These are phyloP conservation scores for Venusia cambrica DNA, from an alignment of 2,888 invertebrate species.

Conservation along the genomic window DNA sequence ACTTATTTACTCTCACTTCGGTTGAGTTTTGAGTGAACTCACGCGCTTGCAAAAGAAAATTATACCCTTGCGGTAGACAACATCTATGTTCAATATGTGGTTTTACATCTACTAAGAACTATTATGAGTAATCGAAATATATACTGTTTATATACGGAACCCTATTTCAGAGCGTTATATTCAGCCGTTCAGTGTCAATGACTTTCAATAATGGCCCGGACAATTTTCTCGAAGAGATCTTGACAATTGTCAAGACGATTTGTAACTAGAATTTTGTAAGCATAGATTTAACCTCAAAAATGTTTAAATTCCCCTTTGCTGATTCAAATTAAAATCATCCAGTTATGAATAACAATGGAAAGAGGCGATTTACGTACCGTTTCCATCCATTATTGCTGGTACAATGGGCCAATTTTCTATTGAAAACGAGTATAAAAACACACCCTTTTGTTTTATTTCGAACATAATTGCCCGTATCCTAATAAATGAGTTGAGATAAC, in stretches of 20 bases:
- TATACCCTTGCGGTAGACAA: too few relatives aligned
- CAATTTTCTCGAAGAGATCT: too few relatives aligned
- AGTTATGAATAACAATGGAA: slow-evolving; percentile 11
- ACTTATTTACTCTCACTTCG: too few relatives aligned
- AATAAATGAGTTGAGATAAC: slow-evolving; percentile 2
- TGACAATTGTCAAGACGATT: neutral
- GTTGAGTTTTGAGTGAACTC: too few relatives aligned
- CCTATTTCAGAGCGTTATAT: too few relatives aligned
- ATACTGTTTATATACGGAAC: too few relatives aligned
- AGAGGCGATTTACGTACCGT: slow-evolving; percentile 10
- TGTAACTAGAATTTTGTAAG: neutral
- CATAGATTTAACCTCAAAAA: slow-evolving; percentile 2
- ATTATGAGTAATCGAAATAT: too few relatives aligned
- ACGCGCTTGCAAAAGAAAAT: too few relatives aligned
- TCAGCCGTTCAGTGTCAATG: too few relatives aligned
- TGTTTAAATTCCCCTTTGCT: slow-evolving; percentile 1
- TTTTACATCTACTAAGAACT: too few relatives aligned
- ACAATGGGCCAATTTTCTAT: slow-evolving; percentile 36
- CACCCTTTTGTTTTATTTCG: slow-evolving; percentile 10
- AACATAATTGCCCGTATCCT: slow-evolving; percentile 9
- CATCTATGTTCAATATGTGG: too few relatives aligned
- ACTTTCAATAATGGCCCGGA: too few relatives aligned
- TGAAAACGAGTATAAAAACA: slow-evolving; percentile 26
- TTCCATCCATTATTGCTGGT: slow-evolving; percentile 6
- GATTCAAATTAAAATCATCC: slow-evolving; percentile 12